Conservation (phyloP, 2,888 invertebrate species). For the Lithophane leautieri region DNA sequence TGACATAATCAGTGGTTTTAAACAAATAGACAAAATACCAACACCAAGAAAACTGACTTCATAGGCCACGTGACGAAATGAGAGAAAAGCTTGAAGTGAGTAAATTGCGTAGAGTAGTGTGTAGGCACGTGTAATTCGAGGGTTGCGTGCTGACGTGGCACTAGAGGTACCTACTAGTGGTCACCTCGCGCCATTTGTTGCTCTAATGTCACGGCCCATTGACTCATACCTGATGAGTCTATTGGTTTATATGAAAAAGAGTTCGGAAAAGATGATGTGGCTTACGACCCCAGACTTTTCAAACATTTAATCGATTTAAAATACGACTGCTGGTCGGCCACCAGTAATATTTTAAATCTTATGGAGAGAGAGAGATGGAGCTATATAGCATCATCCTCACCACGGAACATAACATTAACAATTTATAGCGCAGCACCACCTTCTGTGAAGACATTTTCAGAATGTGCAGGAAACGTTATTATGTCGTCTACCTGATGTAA, state of each 20-base stretch:
- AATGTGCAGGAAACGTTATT: not conserved
- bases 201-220: conserved; percentile 68
- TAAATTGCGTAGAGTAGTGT: conserved; percentile 36
- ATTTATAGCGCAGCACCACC: not conserved
- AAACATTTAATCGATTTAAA: too few relatives aligned
- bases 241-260: not conserved
- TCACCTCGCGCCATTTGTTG: conserved; percentile 66
- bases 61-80: conserved; percentile 36
- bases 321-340: too few relatives aligned
- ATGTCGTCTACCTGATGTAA: not conserved
- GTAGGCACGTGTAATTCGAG: conserved; percentile 64
- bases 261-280: not conserved
- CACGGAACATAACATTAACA: not conserved
- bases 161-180: conserved; percentile 13
- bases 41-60: conserved; percentile 28
- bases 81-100: conserved; percentile 13
- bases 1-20: not conserved
- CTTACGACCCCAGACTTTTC: too few relatives aligned
- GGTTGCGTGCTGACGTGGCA: conserved; percentile 66
- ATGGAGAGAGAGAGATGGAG: not conserved
- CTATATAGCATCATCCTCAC: not conserved
- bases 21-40: not conserved
- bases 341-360: not conserved
- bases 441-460: not conserved
- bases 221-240: conserved; percentile 61